Base-by-base conservation (phyloP, 2,888 invertebrate species). In the Pomacea canaliculata region DNA sequence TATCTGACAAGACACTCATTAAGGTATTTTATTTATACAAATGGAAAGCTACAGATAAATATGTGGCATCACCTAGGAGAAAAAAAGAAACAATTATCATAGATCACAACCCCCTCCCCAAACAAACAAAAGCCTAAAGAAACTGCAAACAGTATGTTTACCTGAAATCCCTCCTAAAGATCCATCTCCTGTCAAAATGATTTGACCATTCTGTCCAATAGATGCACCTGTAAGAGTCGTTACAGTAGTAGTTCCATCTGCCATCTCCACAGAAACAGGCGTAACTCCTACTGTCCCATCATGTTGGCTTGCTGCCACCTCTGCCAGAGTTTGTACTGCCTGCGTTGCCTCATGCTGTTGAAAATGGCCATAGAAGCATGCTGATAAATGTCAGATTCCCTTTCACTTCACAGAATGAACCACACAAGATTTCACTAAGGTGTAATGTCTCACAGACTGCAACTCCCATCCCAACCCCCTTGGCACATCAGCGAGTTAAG, bases 161-260 rank as follows among this genome's bases (percentile, higher is more conserved):
- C 74, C 74, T 49, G 74, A 73, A 78, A 72, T 77, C 82, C 86
- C 84, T 56, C 86, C 85, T 65, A 87, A 81, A 59, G 83, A 81
- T 12, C 84, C 84, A 77, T 97, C 97, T 78, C 96, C 96, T 75
- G 97, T 97, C 87, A 98, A 94, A 87, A 97, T 97, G 89, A 98
- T 94, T 92, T 97, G 97, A 13, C 97, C 97, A 91, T 97, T 97
- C 90, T 95, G 96, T 89, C 95, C 95, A 85, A 87, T 78, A 13
- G 96, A 95, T 81, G 97, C 96, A 92, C 97, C 96, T n/a, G 96
- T 95, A 59, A 96, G 94, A 27, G 94, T 94, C n/a, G 89, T 86
- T 63, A 90, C 87, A 0, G 88, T 83, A 62, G 88, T 85, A 8
- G 85, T 83, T 4, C 79, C 81, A 51, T 86, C 85, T 91, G 95